Percentiles rank a stretch among this genome's conserved stretches.
Evolutionary conservation across 2,888 invertebrate genomes (phyloP).

Genomic region (Orthonychiurus folsomi): DNA sequence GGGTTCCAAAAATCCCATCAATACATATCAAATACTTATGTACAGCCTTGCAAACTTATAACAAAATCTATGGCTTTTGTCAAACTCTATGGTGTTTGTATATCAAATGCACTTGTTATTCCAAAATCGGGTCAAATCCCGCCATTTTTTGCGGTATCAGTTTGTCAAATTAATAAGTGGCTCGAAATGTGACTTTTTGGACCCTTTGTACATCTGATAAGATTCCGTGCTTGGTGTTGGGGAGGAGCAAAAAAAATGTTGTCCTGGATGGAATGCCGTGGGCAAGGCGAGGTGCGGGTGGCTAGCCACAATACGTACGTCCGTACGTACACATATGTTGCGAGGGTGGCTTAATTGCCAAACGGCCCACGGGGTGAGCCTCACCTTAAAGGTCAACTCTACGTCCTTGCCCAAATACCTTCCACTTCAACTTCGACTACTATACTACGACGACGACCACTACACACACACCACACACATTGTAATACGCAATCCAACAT

Average conservation of each 20-base stretch:
- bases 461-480: not conserved
- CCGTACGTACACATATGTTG: not conserved
- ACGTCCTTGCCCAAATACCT: slow-evolving; percentile 39
- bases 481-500: too few relatives aligned
- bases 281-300: slow-evolving; percentile 41
- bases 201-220: not conserved
- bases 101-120: too few relatives aligned
- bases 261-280: slow-evolving; percentile 34
- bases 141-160: too few relatives aligned
- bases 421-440: not conserved
- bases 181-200: not conserved
- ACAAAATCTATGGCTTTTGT: too few relatives aligned
- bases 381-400: slow-evolving; percentile 41
- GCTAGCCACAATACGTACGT: slow-evolving; percentile 14
- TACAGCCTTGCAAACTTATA: too few relatives aligned
- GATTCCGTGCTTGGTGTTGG: not conserved
- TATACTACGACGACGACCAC: not conserved
- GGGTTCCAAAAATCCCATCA: too few relatives aligned
- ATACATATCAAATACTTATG: too few relatives aligned
- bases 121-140: too few relatives aligned
- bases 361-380: slow-evolving; percentile 40
- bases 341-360: slow-evolving; percentile 39
- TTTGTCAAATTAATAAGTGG: too few relatives aligned
- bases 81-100: too few relatives aligned
- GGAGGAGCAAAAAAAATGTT: not conserved